Conservation (phyloP, 2,797 vertebrate genomes). For the Microhierax caerulescens region DNA sequence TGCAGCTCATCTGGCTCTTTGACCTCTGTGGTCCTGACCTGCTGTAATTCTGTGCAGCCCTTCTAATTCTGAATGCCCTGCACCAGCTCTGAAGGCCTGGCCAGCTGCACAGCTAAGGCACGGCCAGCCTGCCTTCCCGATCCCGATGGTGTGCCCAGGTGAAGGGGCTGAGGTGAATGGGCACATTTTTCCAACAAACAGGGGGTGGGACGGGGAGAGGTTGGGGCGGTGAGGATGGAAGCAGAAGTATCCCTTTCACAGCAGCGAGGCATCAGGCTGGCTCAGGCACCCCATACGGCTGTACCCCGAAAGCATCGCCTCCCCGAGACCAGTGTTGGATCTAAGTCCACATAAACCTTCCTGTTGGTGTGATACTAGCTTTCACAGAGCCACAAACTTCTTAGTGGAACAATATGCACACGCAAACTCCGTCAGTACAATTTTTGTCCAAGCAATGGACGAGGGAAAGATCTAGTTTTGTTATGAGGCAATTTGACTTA, state of each 20-base stretch:
- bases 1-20: neutral
- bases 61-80: neutral
- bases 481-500: neutral
- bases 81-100: neutral
- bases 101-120: neutral
- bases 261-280: neutral
- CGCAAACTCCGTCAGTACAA: neutral
- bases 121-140: neutral
- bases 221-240: neutral
- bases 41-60: neutral
- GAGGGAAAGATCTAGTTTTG: neutral
- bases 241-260: neutral
- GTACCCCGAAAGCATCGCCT: accelerated
- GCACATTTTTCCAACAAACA: accelerated
- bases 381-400: neutral
- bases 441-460: neutral
- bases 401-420: neutral
- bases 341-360: neutral
- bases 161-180: neutral
- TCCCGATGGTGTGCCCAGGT: accelerated
- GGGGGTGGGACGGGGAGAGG: neutral
- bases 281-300: neutral
- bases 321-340: neutral
- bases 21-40: neutral
- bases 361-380: neutral